Evolutionary conservation across 2,888 invertebrate species (phyloP).

Genomic region (Diaphora mendica): DNA sequence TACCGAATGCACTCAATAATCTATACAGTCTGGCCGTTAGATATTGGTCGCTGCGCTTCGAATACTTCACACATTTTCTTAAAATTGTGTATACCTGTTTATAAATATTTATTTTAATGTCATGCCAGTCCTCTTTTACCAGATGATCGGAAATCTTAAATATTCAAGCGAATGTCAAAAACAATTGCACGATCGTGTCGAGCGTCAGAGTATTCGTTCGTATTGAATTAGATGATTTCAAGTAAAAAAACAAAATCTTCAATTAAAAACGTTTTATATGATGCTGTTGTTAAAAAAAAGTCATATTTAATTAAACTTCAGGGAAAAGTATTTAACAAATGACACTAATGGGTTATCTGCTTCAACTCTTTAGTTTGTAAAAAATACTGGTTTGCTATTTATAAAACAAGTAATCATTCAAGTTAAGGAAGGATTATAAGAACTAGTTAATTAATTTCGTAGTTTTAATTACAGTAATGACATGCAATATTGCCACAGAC

Average conservation of each 20-base stretch:
- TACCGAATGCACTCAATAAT: constrained; percentile 77
- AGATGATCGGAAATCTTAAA: neutral
- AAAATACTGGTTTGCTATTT: neutral
- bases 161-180: neutral
- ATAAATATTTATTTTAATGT: no score
- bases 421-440: neutral
- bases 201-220: neutral
- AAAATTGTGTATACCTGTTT: neutral
- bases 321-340: neutral
- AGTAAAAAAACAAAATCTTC: neutral
- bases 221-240: neutral
- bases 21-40: constrained; percentile 54
- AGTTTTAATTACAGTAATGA: neutral
- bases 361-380: neutral
- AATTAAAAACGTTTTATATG: neutral
- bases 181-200: neutral
- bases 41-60: constrained; percentile 50
- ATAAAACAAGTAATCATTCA: neutral
- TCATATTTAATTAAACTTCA: neutral
- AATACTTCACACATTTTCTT: neutral
- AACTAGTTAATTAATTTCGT: neutral
- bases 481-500: neutral
- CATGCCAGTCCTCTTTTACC: neutral
- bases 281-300: neutral
- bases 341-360: neutral